Evolutionary conservation across 2,888 invertebrate genomes (phyloP), one percentile per base, ranked within the genome.

Genomic region (Metellina segmentata): DNA sequence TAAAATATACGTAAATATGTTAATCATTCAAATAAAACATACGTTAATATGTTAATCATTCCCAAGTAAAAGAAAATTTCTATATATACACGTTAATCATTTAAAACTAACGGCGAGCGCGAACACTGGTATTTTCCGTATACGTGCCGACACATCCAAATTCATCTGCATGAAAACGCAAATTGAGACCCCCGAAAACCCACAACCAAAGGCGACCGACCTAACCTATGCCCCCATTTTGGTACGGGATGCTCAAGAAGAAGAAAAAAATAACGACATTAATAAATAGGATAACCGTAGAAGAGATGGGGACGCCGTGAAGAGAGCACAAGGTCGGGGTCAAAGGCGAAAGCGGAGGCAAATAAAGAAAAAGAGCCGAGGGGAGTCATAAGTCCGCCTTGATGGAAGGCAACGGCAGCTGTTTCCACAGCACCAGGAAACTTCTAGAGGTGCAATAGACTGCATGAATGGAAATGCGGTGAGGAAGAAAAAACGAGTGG

Each of bases 391-490:
- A 19, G 51, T 20, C 20, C 34, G 20, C n/a, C 20, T 82, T 71
- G 86, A 70, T 88, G 81, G 74, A 88, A 75, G 34, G 81, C 71
- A 81, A 81, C 89, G 74, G 89, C 89, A 82, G 89, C 89, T 89
- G 89, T 85, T 85, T 49, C 51, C 51, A 53, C 48, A 81, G 79
- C 71, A 81, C 53, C 79, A 72, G 79, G 72, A 74, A 74, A 9
- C 74, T 19, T 9, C 1, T 9, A 52, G 74, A 85, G 74, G 85
- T 85, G 85, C 70, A 53, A 71, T 53, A 83, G 72, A 61, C 53
- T 77, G 49, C n/a, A 48, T 34, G 34, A 34, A 34, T 34, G 34
- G 34, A 34, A 34, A 1, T 34, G 34, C 34, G 4, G 34, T 34
- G 34, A 34, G 4, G 4, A 34, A 34, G 34, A 34, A 34, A 34